phyloP scores from a whole-genome alignment of 1,140 invertebrate species.

The Drosophila insularis region DNA sequence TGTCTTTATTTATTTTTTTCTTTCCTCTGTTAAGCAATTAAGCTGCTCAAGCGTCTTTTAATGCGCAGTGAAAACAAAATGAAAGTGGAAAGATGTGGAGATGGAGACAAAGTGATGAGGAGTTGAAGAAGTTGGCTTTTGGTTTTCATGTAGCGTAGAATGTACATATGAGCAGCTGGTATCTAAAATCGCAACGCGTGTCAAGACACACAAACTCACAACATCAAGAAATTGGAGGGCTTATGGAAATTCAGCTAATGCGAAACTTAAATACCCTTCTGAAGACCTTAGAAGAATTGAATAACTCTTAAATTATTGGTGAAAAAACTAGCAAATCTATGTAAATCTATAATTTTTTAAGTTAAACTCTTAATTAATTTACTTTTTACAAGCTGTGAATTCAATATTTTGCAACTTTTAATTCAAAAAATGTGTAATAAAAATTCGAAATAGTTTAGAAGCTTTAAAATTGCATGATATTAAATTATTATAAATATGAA shows the following conservation, averaged over 20 bases:
- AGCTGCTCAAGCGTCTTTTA: slow-evolving; percentile 74
- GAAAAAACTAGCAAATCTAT: too few relatives aligned
- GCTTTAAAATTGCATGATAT: too few relatives aligned
- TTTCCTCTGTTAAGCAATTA: slow-evolving; percentile 67
- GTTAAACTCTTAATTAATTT: too few relatives aligned
- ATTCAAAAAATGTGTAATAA: too few relatives aligned
- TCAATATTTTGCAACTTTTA: too few relatives aligned
- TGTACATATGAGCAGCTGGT: slow-evolving; percentile 35
- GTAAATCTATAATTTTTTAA: too few relatives aligned
- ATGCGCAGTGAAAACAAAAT: slow-evolving; percentile 77
- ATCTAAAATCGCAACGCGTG: slow-evolving; percentile 66
- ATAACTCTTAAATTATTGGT: too few relatives aligned
- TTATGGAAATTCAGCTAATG: background rate
- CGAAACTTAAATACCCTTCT: background rate
- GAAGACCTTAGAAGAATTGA: background rate
- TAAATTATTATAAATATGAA: too few relatives aligned
- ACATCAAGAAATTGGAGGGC: slow-evolving; percentile 21
- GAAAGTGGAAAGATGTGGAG: slow-evolving; percentile 61
- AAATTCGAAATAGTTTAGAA: too few relatives aligned
- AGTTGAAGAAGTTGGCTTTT: slow-evolving; percentile 30
- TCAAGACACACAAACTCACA: slow-evolving; percentile 30
- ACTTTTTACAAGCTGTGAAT: too few relatives aligned
- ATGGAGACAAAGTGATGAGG: slow-evolving; percentile 42
- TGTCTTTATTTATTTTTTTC: slow-evolving; percentile 25
- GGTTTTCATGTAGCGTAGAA: slow-evolving; percentile 45